These are phyloP conservation scores for Galaxias olidus DNA, from an alignment of 2,797 vertebrate genomes.

Conservation along the genomic window DNA sequence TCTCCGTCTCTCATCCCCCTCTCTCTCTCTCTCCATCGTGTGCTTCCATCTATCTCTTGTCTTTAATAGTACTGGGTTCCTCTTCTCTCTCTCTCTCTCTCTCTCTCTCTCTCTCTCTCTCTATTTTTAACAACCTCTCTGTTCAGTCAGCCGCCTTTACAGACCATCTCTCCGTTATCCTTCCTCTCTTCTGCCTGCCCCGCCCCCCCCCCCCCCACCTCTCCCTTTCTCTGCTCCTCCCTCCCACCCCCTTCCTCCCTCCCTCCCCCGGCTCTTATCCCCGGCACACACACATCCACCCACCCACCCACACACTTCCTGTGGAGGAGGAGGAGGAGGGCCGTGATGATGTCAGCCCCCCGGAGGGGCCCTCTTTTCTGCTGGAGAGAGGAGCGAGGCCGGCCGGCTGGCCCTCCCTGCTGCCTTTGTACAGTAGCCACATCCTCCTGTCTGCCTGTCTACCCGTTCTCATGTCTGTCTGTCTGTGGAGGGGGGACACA, in stretches of 20 bases:
- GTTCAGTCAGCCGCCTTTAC: neutral
- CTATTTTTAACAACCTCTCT: constrained; percentile 19
- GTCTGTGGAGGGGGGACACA: constrained; percentile 53
- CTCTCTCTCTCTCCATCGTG: constrained; percentile 27
- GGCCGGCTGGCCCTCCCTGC: constrained; percentile 31
- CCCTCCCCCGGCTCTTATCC: neutral
- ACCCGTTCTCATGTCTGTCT: constrained; percentile 19
- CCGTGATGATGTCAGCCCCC: constrained; percentile 39
- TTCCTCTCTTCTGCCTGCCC: neutral
- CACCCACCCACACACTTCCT: too few species aligned
- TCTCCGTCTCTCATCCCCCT: constrained; percentile 44
- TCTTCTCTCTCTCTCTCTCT: constrained; percentile 23
- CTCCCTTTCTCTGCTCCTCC: constrained; percentile 33
- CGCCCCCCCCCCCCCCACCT: neutral
- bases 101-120: constrained; percentile 51
- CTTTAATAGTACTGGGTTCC: constrained; percentile 67
- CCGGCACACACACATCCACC: too few species aligned
- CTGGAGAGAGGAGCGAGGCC: constrained; percentile 28
- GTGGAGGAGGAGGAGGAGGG: too few species aligned
- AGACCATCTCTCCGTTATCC: neutral
- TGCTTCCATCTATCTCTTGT: constrained; percentile 12
- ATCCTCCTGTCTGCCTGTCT: constrained; percentile 10
- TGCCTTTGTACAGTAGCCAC: constrained; percentile 24
- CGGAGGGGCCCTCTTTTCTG: constrained; percentile 14
- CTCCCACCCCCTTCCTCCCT: constrained; percentile 3